These are phyloP conservation scores for Amphiura filiformis DNA, from an alignment of 35 echinoderm and acorn worm genomes.

Conservation along the genomic window DNA sequence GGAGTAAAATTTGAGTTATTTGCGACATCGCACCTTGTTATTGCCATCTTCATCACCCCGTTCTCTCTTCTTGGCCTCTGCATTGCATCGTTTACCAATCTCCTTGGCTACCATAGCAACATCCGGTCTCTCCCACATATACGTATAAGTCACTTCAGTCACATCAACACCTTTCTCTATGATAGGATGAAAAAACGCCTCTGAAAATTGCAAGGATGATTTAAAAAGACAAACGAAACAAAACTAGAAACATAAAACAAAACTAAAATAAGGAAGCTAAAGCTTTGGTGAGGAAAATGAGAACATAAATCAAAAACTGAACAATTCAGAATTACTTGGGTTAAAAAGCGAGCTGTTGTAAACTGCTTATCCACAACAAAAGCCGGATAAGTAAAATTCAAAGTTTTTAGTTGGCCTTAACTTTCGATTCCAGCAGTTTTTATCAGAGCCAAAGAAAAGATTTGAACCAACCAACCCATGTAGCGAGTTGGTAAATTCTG, in stretches of 20 bases:
- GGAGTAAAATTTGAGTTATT: too few species aligned
- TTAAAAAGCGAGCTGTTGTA: too few species aligned
- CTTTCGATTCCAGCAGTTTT: too few species aligned
- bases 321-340: neutral
- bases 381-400: too few species aligned
- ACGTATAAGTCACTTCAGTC: constrained; percentile 4
- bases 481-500: too few species aligned
- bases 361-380: too few species aligned
- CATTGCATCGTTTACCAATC: constrained; percentile 65
- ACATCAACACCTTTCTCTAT: constrained; percentile 3
- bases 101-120: constrained; percentile 64
- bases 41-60: constrained; percentile 17
- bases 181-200: constrained; percentile 42
- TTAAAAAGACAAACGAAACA: neutral
- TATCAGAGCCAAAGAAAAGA: too few species aligned
- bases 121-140: constrained; percentile 57
- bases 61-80: constrained; percentile 42
- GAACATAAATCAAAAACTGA: neutral
- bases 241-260: neutral
- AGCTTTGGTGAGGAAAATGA: neutral
- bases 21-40: too few species aligned
- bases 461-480: too few species aligned
- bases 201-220: constrained; percentile 21
- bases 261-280: neutral
- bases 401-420: too few species aligned